These are phyloP conservation scores for Petromus typicus DNA, from an alignment of 2,113 vertebrate species.

Conservation along the genomic window DNA sequence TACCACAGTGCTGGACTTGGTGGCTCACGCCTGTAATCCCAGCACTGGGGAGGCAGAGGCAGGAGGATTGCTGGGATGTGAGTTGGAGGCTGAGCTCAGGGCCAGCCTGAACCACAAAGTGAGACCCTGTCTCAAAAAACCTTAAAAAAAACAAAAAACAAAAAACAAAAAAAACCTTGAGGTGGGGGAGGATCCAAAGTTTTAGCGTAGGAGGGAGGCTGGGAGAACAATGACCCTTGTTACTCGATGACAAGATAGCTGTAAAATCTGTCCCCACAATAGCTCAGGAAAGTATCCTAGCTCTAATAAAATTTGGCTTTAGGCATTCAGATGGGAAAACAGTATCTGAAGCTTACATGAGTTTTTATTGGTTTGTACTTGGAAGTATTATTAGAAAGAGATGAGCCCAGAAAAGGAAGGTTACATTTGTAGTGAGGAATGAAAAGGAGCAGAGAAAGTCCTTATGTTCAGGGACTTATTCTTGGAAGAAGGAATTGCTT, in stretches of 20 bases:
- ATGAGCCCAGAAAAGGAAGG: conserved; percentile 14
- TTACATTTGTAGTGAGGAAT: background rate
- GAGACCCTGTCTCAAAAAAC: no score
- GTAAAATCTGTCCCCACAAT: background rate
- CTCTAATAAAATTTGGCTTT: background rate
- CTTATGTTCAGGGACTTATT: background rate
- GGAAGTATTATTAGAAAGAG: background rate
- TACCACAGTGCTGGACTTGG: no score
- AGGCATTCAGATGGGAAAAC: background rate
- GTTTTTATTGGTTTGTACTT: conserved; percentile 1
- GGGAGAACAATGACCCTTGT: background rate
- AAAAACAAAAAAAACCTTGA: no score
- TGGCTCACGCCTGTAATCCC: no score
- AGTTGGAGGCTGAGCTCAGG: no score
- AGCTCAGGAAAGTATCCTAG: background rate
- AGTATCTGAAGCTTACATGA: conserved; percentile 30
- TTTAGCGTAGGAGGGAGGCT: background rate
- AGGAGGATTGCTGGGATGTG: no score
- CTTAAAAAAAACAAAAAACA: no score
- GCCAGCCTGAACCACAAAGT: no score
- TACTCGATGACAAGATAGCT: background rate
- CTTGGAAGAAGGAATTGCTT: background rate
- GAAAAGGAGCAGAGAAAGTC: background rate
- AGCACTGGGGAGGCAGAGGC: no score
- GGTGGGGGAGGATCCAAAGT: background rate